A percentile compares a stretch with the other conserved stretches of the same genome.
Evolutionary conservation across 2,797 vertebrate genomes (phyloP).

Genomic region (Molothrus ater): DNA sequence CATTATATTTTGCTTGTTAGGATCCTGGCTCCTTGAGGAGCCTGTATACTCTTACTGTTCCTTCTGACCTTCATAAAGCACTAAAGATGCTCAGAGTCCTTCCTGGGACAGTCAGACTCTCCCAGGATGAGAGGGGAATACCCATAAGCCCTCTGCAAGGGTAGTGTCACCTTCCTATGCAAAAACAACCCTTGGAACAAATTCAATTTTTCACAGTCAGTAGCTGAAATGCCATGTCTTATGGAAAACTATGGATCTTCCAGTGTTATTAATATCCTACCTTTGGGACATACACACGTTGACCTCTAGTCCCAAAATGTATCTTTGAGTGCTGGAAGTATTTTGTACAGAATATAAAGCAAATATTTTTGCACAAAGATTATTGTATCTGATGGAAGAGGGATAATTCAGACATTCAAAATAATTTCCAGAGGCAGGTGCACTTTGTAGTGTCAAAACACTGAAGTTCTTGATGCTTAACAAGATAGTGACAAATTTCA

Average conservation of each 20-base stretch:
- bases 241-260: constrained; percentile 40
- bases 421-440: constrained; percentile 13
- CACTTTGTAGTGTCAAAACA: background rate
- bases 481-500: background rate
- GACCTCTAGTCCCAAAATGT: constrained; percentile 45
- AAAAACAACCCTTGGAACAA: constrained; percentile 47
- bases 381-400: background rate
- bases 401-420: background rate
- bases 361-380: background rate
- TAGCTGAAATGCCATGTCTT: constrained; percentile 26
- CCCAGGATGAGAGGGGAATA: background rate
- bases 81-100: background rate
- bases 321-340: background rate
- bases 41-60: background rate
- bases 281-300: background rate
- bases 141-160: constrained; percentile 18
- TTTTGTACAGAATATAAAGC: background rate
- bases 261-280: constrained; percentile 55
- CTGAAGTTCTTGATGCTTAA: background rate
- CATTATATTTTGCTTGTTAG: background rate
- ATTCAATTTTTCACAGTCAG: constrained; percentile 32
- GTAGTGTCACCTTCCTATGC: constrained; percentile 44
- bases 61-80: background rate
- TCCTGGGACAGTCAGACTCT: background rate
- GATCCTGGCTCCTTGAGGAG: background rate